Conservation (phyloP, 2,888 invertebrate species). For the Epirrhoe alternata region DNA sequence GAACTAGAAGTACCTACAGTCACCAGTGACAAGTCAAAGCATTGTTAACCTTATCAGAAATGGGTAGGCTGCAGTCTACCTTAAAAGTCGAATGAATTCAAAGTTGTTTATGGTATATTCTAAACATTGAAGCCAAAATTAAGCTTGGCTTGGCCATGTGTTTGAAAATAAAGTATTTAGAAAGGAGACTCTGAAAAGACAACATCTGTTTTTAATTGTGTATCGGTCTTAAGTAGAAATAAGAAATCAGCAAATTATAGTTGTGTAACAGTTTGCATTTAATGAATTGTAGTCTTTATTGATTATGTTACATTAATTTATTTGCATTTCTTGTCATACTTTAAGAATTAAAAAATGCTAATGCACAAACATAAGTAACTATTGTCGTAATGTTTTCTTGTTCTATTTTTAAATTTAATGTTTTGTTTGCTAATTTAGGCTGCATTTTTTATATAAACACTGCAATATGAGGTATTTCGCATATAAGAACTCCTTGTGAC, state of each 20-base stretch:
- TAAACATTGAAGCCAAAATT: neutral
- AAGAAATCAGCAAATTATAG: no score
- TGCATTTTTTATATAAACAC: no score
- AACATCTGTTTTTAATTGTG: no score
- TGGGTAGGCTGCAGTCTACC: neutral
- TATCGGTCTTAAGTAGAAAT: no score
- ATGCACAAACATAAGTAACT: neutral
- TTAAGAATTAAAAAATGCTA: neutral
- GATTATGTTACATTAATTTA: neutral
- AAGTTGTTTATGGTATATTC: neutral
- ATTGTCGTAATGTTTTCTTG: no score
- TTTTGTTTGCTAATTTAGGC: no score
- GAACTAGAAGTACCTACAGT: neutral
- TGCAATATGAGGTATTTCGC: neutral
- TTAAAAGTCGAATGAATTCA: neutral
- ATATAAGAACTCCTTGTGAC: neutral
- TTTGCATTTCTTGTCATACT: neutral
- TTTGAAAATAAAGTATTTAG: neutral
- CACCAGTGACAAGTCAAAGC: neutral
- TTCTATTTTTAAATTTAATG: no score
- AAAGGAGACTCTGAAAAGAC: neutral
- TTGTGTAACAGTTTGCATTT: no score
- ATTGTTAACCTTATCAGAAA: constrained; percentile 1
- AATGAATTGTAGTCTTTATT: neutral
- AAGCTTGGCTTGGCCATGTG: neutral